Evolutionary conservation across 2,888 invertebrate species (phyloP).

Genomic region (Amaurobius ferox): DNA sequence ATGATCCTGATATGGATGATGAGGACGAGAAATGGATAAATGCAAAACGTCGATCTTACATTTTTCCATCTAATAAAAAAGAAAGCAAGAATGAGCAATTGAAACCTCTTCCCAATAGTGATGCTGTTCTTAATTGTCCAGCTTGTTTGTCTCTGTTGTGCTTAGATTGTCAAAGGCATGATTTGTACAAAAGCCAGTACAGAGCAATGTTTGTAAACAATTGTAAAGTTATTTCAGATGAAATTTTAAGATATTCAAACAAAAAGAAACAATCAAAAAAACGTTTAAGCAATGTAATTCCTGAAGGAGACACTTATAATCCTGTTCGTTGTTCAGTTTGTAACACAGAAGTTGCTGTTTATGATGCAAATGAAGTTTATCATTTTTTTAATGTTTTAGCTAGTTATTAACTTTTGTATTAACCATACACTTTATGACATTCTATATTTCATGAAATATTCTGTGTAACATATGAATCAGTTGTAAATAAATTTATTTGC

Average conservation of each 20-base stretch:
- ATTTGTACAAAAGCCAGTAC: constrained; percentile 80
- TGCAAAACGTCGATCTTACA: constrained; percentile 77
- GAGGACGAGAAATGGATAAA: constrained; percentile 81
- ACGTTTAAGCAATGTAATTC: constrained; percentile 18
- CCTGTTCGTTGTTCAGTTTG: constrained; percentile 80
- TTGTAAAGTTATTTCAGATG: constrained; percentile 79
- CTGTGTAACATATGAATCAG: no score
- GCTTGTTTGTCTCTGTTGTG: constrained; percentile 81
- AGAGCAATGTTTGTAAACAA: constrained; percentile 82
- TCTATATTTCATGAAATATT: no score
- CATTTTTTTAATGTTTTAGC: constrained; percentile 82
- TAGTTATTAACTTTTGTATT: constrained; percentile 78
- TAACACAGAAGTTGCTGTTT: constrained; percentile 80
- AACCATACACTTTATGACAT: no score
- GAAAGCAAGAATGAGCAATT: constrained; percentile 8
- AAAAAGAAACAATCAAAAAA: constrained; percentile 75
- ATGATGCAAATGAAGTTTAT: constrained; percentile 81
- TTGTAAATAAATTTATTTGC: no score
- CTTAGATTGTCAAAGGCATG: constrained; percentile 80
- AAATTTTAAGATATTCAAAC: constrained; percentile 75
- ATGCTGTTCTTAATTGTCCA: constrained; percentile 82
- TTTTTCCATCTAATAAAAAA: constrained; percentile 25
- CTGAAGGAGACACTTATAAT: constrained; percentile 78
- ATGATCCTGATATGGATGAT: constrained; percentile 81
- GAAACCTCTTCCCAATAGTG: constrained; percentile 78